Base-by-base conservation (phyloP, 1,140 invertebrate species). In the Cyrtorhinus lividipennis region DNA sequence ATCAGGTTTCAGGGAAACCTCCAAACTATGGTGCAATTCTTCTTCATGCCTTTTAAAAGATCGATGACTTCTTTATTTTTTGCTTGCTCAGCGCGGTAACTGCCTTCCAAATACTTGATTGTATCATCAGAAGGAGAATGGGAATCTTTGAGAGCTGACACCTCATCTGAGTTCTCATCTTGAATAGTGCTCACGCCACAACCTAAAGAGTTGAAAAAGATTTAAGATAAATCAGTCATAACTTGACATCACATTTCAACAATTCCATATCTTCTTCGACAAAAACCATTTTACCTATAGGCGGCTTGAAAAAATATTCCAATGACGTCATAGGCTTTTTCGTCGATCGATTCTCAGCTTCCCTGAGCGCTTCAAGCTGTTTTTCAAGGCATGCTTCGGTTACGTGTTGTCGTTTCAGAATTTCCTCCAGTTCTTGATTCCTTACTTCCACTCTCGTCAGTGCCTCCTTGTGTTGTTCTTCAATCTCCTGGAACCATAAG, bases 401-500 rank as follows among this genome's bases (percentile, higher is more conserved):
- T 13, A 44, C 46, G 15, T 60, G 48, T 71, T 76, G 73, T 62
- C 77, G 73, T 65, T 75, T 70, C 20, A 79, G 66, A 64, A 74
- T 72, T 53, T 70, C 71, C 61, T 73, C 69, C 13, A 77, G 66
- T 48, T 77, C 76, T 62, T 73, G 69, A 62, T 78, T 77, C 64
- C 77, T 77, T 64, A 75, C 69, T 64, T 77, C 75, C 64, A 74
- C 66, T 61, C 69, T 72, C 64, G 77, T 74, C 26, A 73, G 59
- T 18, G 77, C 72, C 61, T 79, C 76, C 64, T 73, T 69, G 66
- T 78, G 72, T 61, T 75, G 74, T 46, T 74, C 72, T 68, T 80
- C 75, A 15, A 77, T 73, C n/a, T 66, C 65, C 62, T 66, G 20
- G 25, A 59, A 30, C 59, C 12, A 44, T 18, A 26, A 13, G 24